Conservation (phyloP, 2,113 vertebrate genomes). For the Pteropus alecto region DNA sequence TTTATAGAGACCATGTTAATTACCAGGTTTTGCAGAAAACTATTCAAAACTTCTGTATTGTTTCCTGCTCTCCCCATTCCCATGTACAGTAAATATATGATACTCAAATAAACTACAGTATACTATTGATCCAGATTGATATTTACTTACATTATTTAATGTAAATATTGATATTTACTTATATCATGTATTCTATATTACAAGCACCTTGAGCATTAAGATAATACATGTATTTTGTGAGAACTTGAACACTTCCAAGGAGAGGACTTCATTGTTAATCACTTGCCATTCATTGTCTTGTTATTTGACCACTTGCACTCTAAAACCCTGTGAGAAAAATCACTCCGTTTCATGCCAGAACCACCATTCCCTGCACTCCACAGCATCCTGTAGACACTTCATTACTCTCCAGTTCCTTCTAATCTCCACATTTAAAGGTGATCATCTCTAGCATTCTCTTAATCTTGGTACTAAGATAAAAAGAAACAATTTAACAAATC, state of each 20-base stretch:
- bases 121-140: not conserved
- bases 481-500: not conserved
- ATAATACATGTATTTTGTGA: not conserved
- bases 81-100: not conserved
- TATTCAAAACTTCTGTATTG: not conserved
- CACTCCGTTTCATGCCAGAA: not conserved
- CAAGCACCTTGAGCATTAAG: not conserved
- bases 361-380: not conserved
- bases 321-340: not conserved
- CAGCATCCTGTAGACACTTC: not conserved
- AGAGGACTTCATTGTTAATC: not conserved
- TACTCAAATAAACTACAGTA: not conserved
- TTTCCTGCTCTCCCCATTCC: not conserved
- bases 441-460: not conserved
- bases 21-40: not conserved
- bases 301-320: not conserved
- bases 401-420: not conserved
- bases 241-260: not conserved
- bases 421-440: not conserved
- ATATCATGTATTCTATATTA: not conserved
- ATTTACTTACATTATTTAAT: not conserved
- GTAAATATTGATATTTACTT: not conserved
- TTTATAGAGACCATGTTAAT: not conserved
- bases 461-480: not conserved
- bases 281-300: not conserved